Evolutionary conservation across 2,888 invertebrate genomes (phyloP).

Genomic region (Drosophila helvetica): DNA sequence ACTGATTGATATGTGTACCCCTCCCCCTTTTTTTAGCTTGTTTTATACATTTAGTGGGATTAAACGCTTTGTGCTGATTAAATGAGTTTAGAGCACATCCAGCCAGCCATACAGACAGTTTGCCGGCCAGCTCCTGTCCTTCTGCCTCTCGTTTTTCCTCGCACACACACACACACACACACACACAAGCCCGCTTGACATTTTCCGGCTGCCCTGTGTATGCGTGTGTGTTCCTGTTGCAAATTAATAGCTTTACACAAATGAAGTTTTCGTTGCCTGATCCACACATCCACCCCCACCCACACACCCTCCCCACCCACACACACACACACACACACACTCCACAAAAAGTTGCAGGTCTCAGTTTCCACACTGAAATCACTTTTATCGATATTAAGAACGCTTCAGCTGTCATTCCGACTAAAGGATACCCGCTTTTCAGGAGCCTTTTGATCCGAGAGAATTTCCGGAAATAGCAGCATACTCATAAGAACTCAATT

Average conservation of each 20-base stretch:
- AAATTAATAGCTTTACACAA: conserved; percentile 64
- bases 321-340: background rate
- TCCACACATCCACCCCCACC: too few relatives aligned
- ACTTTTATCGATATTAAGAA: background rate
- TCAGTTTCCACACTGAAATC: background rate
- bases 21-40: conserved; percentile 22
- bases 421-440: background rate
- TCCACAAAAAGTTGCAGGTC: background rate
- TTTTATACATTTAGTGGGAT: conserved; percentile 60
- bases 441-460: too few relatives aligned
- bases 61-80: conserved; percentile 75
- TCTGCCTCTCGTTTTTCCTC: background rate
- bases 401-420: too few relatives aligned
- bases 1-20: conserved; percentile 53
- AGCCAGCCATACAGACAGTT: conserved; percentile 1
- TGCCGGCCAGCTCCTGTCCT: conserved; percentile 30
- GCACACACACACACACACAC: conserved; percentile 11
- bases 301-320: conserved; percentile 14
- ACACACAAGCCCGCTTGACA: conserved; percentile 47
- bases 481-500: background rate
- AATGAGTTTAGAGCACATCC: conserved; percentile 64
- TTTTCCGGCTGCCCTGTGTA: conserved; percentile 37
- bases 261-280: conserved; percentile 49
- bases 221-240: conserved; percentile 15
- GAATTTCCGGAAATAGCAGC: too few relatives aligned